These are phyloP conservation scores for Periparus ater DNA, from an alignment of 2,797 vertebrate species.

Conservation along the genomic window DNA sequence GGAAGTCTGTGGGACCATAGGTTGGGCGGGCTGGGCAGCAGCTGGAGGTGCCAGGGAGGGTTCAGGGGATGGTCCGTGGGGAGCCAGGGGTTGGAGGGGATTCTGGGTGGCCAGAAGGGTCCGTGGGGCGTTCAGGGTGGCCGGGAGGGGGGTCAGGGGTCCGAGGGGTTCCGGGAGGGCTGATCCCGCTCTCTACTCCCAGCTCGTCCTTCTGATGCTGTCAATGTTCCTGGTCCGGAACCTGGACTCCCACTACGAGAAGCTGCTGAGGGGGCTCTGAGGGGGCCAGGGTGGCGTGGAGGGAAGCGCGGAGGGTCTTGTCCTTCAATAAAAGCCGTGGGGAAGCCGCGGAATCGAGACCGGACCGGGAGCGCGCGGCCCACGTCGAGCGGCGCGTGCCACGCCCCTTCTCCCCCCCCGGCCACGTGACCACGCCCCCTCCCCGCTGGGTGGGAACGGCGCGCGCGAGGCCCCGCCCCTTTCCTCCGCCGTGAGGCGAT, in stretches of 20 bases:
- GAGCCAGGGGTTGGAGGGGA: background rate
- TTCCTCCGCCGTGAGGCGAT: background rate
- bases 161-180: no score
- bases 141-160: background rate
- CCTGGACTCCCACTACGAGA: background rate
- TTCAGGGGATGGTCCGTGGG: background rate
- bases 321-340: background rate
- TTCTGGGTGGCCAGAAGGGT: no score
- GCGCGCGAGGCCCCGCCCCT: background rate
- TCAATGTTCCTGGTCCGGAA: conserved; percentile 13
- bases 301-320: no score
- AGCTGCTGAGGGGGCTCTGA: background rate
- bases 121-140: background rate
- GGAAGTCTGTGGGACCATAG: background rate
- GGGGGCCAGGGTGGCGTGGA: background rate
- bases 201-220: conserved; percentile 37
- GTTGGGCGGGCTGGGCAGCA: background rate
- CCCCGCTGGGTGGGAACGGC: background rate
- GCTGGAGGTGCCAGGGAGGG: background rate
- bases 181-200: background rate
- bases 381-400: background rate
- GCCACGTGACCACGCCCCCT: background rate
- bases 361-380: no score
- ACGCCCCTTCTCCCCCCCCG: background rate
- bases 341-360: background rate